Conservation (phyloP, 2,888 invertebrate genomes). For the Dasysyrphus albostriatus region DNA sequence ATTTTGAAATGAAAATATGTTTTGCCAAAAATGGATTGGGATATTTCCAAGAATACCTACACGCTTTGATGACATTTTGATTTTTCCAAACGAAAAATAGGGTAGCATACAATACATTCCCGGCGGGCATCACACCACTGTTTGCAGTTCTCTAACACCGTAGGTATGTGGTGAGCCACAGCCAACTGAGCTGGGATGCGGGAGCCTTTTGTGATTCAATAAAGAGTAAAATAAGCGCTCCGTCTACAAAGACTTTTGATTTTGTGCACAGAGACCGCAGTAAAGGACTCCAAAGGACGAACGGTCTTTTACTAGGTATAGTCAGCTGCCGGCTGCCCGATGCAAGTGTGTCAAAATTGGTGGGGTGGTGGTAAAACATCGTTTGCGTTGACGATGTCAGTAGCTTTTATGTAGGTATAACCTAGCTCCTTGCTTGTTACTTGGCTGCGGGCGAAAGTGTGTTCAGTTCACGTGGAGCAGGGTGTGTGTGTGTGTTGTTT, state of each 20-base stretch:
- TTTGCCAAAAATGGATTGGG: neutral
- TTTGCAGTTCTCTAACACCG: neutral
- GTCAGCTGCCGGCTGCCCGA: neutral
- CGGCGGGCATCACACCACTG: neutral
- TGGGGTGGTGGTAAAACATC: constrained; percentile 43
- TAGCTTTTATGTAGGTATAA: constrained; percentile 61
- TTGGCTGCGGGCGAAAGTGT: constrained; percentile 64
- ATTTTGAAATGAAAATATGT: neutral
- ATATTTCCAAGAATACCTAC: neutral
- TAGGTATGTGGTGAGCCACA: constrained; percentile 4
- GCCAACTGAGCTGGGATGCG: constrained; percentile 25
- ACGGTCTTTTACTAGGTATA: constrained; percentile 39
- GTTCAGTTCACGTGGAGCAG: constrained; percentile 19
- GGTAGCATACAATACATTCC: constrained; percentile 8
- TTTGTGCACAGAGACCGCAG: constrained; percentile 73
- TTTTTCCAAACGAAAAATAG: constrained; percentile 3
- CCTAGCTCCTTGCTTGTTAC: constrained; percentile 64
- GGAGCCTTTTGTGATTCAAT: constrained; percentile 73
- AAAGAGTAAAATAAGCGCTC: constrained; percentile 74
- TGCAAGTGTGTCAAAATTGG: constrained; percentile 46
- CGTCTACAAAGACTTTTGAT: constrained; percentile 70
- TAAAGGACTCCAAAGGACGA: constrained; percentile 58
- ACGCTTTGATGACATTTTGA: neutral
- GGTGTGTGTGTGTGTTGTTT: constrained; percentile 67
- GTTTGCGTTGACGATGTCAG: constrained; percentile 60